phyloP scores from a whole-genome alignment of 2,113 vertebrate species.

The Trochalopteron elliotii region DNA sequence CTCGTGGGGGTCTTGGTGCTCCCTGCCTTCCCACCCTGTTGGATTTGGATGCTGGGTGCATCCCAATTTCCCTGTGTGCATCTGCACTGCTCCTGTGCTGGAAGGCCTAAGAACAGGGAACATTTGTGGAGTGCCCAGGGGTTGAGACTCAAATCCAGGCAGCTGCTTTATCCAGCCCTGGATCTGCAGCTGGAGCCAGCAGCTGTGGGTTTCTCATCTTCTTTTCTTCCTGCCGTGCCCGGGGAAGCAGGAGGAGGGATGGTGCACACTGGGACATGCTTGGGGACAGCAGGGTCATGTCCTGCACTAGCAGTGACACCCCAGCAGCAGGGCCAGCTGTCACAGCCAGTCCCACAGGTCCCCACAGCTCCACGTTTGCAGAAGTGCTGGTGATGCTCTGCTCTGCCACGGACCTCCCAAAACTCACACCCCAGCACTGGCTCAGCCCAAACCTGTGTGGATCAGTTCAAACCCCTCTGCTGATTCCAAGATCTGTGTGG shows the following conservation, averaged over 20 bases:
- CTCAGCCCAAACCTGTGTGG: rapidly evolving
- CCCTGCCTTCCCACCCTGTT: not conserved
- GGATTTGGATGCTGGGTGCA: rapidly evolving
- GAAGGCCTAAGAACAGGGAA: not conserved
- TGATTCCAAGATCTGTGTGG: rapidly evolving
- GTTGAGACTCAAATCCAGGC: not conserved
- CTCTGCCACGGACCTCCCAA: rapidly evolving
- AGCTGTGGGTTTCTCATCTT: no score
- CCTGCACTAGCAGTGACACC: not conserved
- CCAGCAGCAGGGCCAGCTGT: not conserved
- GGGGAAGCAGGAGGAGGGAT: not conserved
- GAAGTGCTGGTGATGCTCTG: not conserved
- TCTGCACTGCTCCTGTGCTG: not conserved
- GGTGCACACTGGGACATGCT: rapidly evolving
- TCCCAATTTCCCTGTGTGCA: not conserved
- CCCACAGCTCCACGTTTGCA: rapidly evolving
- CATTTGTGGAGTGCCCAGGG: not conserved
- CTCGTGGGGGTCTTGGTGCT: rapidly evolving
- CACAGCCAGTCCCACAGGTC: not conserved
- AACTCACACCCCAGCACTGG: rapidly evolving
- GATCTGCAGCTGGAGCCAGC: not conserved
- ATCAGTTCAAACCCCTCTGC: rapidly evolving
- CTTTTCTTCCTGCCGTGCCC: not conserved
- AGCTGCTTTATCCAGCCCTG: not conserved
- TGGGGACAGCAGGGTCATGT: not conserved